These are phyloP conservation scores for Pelobates cultripes DNA, from an alignment of 2,797 vertebrate species.

Conservation along the genomic window DNA sequence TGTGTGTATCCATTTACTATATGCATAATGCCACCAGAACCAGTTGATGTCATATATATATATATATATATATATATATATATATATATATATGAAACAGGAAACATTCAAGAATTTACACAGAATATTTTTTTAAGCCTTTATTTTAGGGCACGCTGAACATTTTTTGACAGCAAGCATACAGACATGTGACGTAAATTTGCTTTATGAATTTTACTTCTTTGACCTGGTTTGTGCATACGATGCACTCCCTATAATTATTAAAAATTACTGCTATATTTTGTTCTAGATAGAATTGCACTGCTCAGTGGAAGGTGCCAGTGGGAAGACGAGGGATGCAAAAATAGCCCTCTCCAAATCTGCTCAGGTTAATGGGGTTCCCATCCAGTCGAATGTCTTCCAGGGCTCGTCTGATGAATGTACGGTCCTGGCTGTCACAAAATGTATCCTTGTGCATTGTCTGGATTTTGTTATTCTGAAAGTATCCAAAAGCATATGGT, in stretches of 20 bases:
- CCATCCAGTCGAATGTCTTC: conserved; percentile 83
- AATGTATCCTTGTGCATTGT: conserved; percentile 74
- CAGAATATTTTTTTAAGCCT: not conserved
- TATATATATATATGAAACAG: not conserved
- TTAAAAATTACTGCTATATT: not conserved
- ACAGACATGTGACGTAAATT: not conserved
- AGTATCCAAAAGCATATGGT: not conserved
- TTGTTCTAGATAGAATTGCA: not conserved
- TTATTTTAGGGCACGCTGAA: not conserved
- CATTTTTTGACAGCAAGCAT: not conserved
- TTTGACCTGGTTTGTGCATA: not conserved
- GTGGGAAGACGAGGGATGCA: conserved; percentile 82
- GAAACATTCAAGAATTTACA: not conserved
- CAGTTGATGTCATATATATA: too few relatives aligned
- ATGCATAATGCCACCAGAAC: too few relatives aligned
- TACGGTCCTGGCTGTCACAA: conserved; percentile 71
- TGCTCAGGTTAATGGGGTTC: conserved; percentile 80
- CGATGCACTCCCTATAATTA: too few relatives aligned
- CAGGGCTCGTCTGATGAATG: conserved; percentile 68
- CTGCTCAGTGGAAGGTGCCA: conserved; percentile 65
- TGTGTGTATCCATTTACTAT: too few relatives aligned
- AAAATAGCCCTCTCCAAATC: conserved; percentile 72
- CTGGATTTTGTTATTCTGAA: conserved; percentile 81
- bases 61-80: too few relatives aligned
- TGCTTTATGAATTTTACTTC: not conserved